phyloP scores from a whole-genome alignment of 2,797 vertebrate genomes.

The Amniataba percoides region DNA sequence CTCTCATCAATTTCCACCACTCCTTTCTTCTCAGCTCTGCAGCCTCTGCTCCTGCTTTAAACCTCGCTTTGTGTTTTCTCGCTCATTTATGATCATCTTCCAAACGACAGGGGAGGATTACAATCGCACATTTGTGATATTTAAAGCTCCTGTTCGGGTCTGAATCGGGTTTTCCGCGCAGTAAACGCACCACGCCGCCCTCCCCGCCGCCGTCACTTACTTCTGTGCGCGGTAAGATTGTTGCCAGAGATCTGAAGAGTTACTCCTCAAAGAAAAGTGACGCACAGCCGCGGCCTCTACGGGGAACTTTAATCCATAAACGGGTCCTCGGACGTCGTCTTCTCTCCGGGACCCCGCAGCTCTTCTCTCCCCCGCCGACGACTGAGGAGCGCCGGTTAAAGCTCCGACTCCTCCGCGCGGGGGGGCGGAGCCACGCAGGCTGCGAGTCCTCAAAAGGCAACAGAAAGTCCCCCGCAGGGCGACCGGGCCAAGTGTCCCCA shows the following conservation, averaged over 20 bases:
- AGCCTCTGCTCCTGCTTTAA: no score
- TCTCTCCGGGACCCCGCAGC: not conserved
- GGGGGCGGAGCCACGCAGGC: no score
- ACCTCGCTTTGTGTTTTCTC: no score
- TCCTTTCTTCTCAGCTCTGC: no score
- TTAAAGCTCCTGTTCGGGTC: not conserved
- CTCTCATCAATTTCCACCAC: not conserved
- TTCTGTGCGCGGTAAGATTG: not conserved
- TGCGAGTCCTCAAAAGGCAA: no score
- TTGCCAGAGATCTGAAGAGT: not conserved
- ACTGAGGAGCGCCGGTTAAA: not conserved
- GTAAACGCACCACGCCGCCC: not conserved
- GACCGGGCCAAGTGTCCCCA: no score
- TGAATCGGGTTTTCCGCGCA: no score
- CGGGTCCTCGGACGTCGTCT: not conserved
- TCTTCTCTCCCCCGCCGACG: not conserved
- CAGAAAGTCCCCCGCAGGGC: no score
- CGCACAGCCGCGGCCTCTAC: no score
- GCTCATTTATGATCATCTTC: not conserved
- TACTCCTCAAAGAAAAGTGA: not conserved
- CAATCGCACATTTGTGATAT: rapidly evolving
- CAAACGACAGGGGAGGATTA: no score
- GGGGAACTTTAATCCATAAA: constrained; percentile 24
- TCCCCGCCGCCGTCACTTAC: not conserved
- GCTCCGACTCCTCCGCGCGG: not conserved